A percentile compares a stretch with the other conserved stretches of the same genome.
Conservation (phyloP, 1,140 invertebrate species). For the Philotrypesis tridentata region DNA sequence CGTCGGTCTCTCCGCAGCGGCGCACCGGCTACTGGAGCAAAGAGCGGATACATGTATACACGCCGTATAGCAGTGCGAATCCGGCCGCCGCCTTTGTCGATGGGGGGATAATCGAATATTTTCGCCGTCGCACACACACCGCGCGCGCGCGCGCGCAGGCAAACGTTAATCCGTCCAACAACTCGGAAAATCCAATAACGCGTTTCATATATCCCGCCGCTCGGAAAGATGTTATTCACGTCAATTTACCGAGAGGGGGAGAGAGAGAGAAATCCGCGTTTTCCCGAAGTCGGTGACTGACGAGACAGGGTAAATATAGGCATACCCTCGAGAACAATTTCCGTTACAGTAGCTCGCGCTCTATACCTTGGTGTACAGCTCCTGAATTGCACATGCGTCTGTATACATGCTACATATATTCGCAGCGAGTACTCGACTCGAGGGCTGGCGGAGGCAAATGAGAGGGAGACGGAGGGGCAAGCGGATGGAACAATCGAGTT, state of each 20-base stretch:
- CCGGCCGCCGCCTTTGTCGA: no score
- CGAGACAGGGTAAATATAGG: neutral
- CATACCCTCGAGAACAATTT: conserved; percentile 21
- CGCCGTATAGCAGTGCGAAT: no score
- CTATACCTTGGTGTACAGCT: no score
- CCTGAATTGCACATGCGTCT: no score
- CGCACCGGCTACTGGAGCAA: conserved; percentile 28
- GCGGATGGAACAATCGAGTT: conserved; percentile 10
- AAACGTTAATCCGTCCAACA: neutral
- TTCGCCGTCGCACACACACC: no score
- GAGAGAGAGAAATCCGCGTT: neutral
- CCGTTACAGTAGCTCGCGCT: conserved; percentile 13
- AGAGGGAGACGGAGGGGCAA: neutral
- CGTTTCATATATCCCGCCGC: neutral
- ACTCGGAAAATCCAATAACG: neutral
- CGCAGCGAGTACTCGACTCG: neutral
- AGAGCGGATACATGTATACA: neutral
- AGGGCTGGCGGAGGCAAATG: neutral
- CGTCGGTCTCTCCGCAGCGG: no score
- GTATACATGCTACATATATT: neutral
- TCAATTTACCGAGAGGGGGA: neutral
- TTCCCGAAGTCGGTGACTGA: neutral
- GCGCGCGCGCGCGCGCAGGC: no score
- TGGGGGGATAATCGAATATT: neutral
- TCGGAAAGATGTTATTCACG: neutral